Conservation (phyloP, 2,888 invertebrate genomes). For the Chrysolina americana region DNA sequence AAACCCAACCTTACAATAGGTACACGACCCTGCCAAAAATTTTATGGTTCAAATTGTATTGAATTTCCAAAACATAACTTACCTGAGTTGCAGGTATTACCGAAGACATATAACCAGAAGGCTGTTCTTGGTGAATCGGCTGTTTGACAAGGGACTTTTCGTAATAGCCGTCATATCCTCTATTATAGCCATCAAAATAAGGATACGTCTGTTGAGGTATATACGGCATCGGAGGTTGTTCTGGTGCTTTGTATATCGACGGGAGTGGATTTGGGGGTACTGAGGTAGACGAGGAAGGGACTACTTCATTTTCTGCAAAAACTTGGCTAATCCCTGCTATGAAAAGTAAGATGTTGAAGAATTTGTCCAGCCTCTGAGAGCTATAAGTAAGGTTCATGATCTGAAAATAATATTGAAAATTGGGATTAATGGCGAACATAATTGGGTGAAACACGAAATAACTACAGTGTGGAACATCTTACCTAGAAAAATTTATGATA, state of each 20-base stretch:
- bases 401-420: background rate
- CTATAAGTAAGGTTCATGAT: background rate
- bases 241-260: slow-evolving; percentile 48
- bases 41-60: background rate
- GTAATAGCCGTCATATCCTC: slow-evolving; percentile 24
- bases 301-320: slow-evolving; percentile 5
- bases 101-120: slow-evolving; percentile 25
- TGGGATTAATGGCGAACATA: too few relatives aligned
- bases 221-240: slow-evolving; percentile 48
- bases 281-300: background rate
- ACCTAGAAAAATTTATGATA: too few relatives aligned
- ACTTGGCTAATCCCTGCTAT: background rate
- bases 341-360: slow-evolving; percentile 1
- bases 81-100: slow-evolving; percentile 37
- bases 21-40: too few relatives aligned
- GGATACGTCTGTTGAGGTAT: slow-evolving; percentile 58
- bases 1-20: background rate
- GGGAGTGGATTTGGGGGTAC: slow-evolving; percentile 34
- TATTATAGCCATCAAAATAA: slow-evolving; percentile 47
- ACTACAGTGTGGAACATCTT: too few relatives aligned
- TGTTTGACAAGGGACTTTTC: background rate
- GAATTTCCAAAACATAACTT: background rate
- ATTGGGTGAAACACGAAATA: too few relatives aligned
- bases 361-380: background rate
- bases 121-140: slow-evolving; percentile 4